Percentiles rank a stretch among this genome's conserved stretches.
Evolutionary conservation across 1,140 invertebrate species (phyloP).

Genomic region (Calliphora vicina): DNA sequence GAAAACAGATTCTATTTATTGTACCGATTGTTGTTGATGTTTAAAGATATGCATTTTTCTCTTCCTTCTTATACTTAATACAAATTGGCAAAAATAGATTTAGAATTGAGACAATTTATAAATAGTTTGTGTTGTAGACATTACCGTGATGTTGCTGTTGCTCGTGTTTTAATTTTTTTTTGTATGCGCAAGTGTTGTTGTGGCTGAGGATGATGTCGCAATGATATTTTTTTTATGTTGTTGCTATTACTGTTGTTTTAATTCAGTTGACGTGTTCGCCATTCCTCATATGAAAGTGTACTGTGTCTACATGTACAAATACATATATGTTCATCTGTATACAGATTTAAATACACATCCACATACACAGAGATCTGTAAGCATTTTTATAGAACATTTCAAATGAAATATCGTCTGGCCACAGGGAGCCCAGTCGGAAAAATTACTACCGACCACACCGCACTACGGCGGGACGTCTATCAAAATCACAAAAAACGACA

Average conservation of each 20-base stretch:
- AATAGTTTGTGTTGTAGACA: constrained; percentile 24
- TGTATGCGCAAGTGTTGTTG: constrained; percentile 27
- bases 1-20: no score
- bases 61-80: constrained; percentile 11
- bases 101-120: constrained; percentile 26
- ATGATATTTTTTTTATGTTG: neutral
- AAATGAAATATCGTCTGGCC: constrained; percentile 41
- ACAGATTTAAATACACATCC: neutral
- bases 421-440: constrained; percentile 38
- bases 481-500: constrained; percentile 19
- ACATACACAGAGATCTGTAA: neutral
- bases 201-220: neutral
- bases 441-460: constrained; percentile 39
- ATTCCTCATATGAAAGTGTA: constrained; percentile 10
- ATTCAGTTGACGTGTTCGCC: constrained; percentile 1
- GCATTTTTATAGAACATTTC: constrained; percentile 36
- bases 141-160: constrained; percentile 16
- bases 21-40: no score
- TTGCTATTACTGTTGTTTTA: neutral
- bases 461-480: constrained; percentile 40
- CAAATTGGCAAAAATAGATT: constrained; percentile 22
- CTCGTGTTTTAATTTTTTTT: neutral
- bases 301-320: neutral
- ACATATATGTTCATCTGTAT: neutral
- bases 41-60: neutral